Evolutionary conservation across 2,888 invertebrate genomes (phyloP), one percentile per base, ranked within the genome.

Genomic region (Brenthis hecate): DNA sequence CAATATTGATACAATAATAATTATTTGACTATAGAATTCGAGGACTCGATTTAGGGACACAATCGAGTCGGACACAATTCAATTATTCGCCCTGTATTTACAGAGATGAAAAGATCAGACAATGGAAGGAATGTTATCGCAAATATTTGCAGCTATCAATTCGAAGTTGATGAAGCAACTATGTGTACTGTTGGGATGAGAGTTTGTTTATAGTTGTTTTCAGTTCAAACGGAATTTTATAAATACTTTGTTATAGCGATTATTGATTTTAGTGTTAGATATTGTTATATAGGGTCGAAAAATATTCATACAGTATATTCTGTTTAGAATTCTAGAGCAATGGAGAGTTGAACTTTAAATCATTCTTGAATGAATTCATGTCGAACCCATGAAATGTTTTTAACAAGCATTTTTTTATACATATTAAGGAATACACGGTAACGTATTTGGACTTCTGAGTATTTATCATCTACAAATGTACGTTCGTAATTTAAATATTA

Each of bases 121-220:
- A 64, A 65, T 65, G 50, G 53, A 55, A 60, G 58, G 55, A 48
- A 61, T 51, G 58, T 47, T 47, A 8, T 43, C n/a, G 63, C 68
- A 70, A 72, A 72, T 70, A 70, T 72, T 72, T 72, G 68, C 60
- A 60, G 60, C 63, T 53, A 66, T 68, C 71, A 61, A 62, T 61
- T 50, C 57, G 48, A 56, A 48, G 51, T 47, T 63, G 55, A 68
- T 65, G 62, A 62, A 64, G 48, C 65, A 48, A 43, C 36, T 36
- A 50, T 16, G 53, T 13, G 13, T 36, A 36, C 13, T 19, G 13
- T 13, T 36, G 61, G 36, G 36, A 43, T 43, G 11, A 28, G 43
- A 58, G 6, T 58, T 58, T 58, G 58, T 48, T 48, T 28, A 48
- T 16, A 50, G 28, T 50, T 16, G 6, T 16, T 53, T n/a, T 16